These are phyloP conservation scores for Austrofundulus limnaeus DNA, from an alignment of 2,113 vertebrate species.

Conservation along the genomic window DNA sequence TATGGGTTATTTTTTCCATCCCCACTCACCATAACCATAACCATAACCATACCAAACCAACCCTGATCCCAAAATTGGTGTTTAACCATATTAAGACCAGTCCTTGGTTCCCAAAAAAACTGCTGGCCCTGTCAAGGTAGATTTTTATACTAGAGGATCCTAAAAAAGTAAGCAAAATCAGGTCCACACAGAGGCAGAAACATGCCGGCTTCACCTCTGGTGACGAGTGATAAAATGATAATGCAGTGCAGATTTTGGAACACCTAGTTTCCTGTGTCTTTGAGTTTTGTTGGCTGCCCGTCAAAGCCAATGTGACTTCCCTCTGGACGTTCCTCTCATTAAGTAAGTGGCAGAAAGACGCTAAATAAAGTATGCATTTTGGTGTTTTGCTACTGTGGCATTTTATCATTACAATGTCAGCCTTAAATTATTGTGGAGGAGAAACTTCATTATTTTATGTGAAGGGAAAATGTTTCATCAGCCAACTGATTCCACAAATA, in stretches of 20 bases:
- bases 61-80: too few relatives aligned
- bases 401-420: conserved; percentile 34
- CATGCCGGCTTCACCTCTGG: background rate
- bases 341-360: conserved; percentile 10
- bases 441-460: conserved; percentile 29
- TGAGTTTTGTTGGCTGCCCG: conserved; percentile 26
- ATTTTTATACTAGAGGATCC: too few relatives aligned
- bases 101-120: too few relatives aligned
- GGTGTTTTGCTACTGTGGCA: conserved; percentile 13
- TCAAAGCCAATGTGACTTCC: conserved; percentile 37
- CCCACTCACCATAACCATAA: too few relatives aligned
- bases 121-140: too few relatives aligned
- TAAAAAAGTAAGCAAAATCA: too few relatives aligned
- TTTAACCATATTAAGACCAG: too few relatives aligned
- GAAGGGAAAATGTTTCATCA: conserved; percentile 33
- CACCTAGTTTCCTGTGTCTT: conserved; percentile 1
- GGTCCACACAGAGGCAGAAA: too few relatives aligned
- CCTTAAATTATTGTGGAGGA: conserved; percentile 31
- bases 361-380: conserved; percentile 36
- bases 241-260: conserved; percentile 28
- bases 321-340: conserved; percentile 31
- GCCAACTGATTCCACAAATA: conserved; percentile 37
- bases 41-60: too few relatives aligned
- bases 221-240: conserved; percentile 9
- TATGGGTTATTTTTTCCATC: too few relatives aligned